These are phyloP conservation scores for Ondatra zibethicus DNA, from an alignment of 2,113 vertebrate species.

Conservation along the genomic window DNA sequence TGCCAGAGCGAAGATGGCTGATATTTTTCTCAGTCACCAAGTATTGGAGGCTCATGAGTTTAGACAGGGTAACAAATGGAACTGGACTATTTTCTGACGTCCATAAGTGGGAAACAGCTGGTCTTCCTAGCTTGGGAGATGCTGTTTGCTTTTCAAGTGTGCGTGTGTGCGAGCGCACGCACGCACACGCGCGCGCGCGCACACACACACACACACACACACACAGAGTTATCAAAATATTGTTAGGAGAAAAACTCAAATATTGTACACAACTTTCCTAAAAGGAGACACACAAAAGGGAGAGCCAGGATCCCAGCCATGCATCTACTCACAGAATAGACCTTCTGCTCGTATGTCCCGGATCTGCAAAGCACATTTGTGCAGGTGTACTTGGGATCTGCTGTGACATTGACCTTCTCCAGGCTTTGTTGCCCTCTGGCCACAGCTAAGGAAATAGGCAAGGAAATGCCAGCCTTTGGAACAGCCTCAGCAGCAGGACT, in stretches of 20 bases:
- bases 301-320: not conserved
- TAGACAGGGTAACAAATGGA: slow-evolving; percentile 50
- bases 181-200: not conserved
- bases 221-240: not conserved
- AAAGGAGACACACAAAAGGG: not conserved
- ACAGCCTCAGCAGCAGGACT: not conserved
- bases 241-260: slow-evolving; percentile 30
- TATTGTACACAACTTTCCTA: not conserved
- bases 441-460: not conserved
- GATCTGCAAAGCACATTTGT: accelerated
- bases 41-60: not conserved
- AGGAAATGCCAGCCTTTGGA: not conserved
- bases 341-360: accelerated
- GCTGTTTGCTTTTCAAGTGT: not conserved
- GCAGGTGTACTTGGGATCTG: not conserved
- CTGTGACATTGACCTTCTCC: not conserved
- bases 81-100: slow-evolving; percentile 36
- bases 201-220: not conserved
- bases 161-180: too few species aligned
- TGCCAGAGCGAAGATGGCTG: not conserved
- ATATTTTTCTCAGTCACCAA: slow-evolving; percentile 25
- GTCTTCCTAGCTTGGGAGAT: slow-evolving; percentile 28
- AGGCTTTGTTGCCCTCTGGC: not conserved
- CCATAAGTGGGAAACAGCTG: slow-evolving; percentile 53
- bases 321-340: accelerated